Conservation (phyloP, 2,888 invertebrate genomes). For the Calliphora vomitoria region DNA sequence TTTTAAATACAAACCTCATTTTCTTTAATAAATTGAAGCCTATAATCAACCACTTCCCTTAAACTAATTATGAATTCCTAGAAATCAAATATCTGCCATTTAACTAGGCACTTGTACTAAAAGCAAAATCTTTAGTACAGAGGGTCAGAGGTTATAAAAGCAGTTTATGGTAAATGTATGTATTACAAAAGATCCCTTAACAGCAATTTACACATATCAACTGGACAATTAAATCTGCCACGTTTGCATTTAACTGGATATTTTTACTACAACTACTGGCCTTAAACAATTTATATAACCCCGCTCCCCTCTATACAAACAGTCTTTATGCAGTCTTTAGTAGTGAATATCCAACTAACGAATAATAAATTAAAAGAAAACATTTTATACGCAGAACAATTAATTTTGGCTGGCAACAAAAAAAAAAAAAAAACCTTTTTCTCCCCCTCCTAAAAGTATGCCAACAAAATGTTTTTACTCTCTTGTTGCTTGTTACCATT, state of each 20-base stretch:
- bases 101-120: neutral
- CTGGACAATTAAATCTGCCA: slow-evolving; percentile 74
- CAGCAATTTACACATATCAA: slow-evolving; percentile 72
- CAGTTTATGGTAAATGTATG: neutral
- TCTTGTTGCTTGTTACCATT: slow-evolving; percentile 28
- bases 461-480: slow-evolving; percentile 23
- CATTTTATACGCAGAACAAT: slow-evolving; percentile 69
- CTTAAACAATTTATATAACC: slow-evolving; percentile 20
- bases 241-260: slow-evolving; percentile 66
- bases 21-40: neutral
- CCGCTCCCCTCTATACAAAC: neutral
- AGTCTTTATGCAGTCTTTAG: neutral
- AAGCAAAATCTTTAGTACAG: neutral
- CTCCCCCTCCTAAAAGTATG: slow-evolving; percentile 13
- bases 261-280: slow-evolving; percentile 24
- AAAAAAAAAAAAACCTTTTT: slow-evolving; percentile 22
- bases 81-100: slow-evolving; percentile 52
- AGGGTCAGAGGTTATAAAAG: neutral
- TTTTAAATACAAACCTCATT: neutral
- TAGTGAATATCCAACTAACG: slow-evolving; percentile 27
- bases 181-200: slow-evolving; percentile 51
- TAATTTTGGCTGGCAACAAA: slow-evolving; percentile 56
- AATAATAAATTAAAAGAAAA: slow-evolving; percentile 70
- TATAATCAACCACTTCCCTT: neutral
- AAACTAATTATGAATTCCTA: slow-evolving; percentile 36